Evolutionary conservation across 2,888 invertebrate genomes (phyloP), one percentile per base, ranked within the genome.

Genomic region (Coelinius sp.): DNA sequence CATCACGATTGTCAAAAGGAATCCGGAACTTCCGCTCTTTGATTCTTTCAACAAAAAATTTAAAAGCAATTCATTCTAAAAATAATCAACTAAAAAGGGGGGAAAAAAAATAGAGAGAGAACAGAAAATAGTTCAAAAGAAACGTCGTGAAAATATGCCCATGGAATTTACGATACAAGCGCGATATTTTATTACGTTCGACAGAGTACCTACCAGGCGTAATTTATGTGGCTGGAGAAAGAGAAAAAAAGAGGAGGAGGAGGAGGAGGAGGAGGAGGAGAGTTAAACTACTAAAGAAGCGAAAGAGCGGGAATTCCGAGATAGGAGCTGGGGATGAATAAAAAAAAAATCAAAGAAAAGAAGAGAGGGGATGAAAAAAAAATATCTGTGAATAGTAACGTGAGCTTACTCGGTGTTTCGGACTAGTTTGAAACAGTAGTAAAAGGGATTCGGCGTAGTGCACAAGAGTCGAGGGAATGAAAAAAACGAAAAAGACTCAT

Each of bases 171-270:
- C 82, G 84, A 83, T 79, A 81, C 80, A 81, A 81, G 79, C 80
- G 80, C 79, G 78, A 81, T 81, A 82, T 83, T 84, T 84, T 83
- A 84, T 83, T 84, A 82, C 82, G 81, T 83, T 82, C 82, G 80
- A 80, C 81, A 81, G 81, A 82, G 81, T 81, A 82, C 80, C 81
- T 77, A 80, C 79, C 80, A 78, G 77, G 79, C 79, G 75, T 81
- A 83, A 83, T 83, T 84, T 83, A 81, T 82, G 83, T 81, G 81
- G 77, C 80, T 79, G 80, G 76, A 71, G 52, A 71, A 71, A 76
- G 65, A 24, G 52, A 20, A n/a, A 38, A 31, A 65, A 27, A 64
- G 66, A 56, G n/a, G n/a, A n/a, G n/a, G n/a, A n/a, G n/a, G n/a
- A n/a, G n/a, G n/a, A n/a, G n/a, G 25, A 35, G 35, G 64, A 24